A percentile compares a stretch with the other conserved stretches of the same genome.
phyloP scores from a whole-genome alignment of 2,888 invertebrate genomes.

The Nomada hirtipes region DNA sequence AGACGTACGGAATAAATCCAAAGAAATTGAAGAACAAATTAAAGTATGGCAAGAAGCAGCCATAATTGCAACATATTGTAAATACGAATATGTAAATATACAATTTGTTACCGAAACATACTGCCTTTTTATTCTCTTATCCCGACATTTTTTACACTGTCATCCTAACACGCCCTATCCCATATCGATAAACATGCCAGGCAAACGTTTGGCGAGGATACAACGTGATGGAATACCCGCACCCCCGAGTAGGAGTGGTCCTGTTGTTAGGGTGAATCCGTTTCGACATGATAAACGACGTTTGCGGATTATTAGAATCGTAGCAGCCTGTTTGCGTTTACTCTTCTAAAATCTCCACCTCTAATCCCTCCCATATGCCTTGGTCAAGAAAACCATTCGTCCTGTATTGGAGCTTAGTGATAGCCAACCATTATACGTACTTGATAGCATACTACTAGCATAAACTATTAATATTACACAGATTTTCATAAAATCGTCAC shows the following conservation, averaged over 20 bases:
- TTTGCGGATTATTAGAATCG: conserved; percentile 80
- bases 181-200: conserved; percentile 38
- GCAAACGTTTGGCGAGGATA: conserved; percentile 33
- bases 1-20: conserved; percentile 96
- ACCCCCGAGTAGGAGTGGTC: conserved; percentile 63
- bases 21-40: conserved; percentile 93
- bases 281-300: conserved; percentile 79
- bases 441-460: no score
- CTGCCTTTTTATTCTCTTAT: not conserved
- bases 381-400: conserved; percentile 8
- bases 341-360: conserved; percentile 74
- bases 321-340: conserved; percentile 72
- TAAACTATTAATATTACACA: no score
- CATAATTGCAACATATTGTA: conserved; percentile 20
- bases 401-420: not conserved
- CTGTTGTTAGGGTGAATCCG: conserved; percentile 53
- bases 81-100: conserved; percentile 40
- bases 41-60: conserved; percentile 87
- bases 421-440: no score
- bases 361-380: conserved; percentile 76
- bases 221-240: conserved; percentile 40
- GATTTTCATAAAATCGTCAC: no score
- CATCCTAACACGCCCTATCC: conserved; percentile 23
- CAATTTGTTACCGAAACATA: conserved; percentile 22
- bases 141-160: not conserved